These are phyloP conservation scores for Bombus difficillimus DNA, from an alignment of 1,140 invertebrate species.

Conservation along the genomic window DNA sequence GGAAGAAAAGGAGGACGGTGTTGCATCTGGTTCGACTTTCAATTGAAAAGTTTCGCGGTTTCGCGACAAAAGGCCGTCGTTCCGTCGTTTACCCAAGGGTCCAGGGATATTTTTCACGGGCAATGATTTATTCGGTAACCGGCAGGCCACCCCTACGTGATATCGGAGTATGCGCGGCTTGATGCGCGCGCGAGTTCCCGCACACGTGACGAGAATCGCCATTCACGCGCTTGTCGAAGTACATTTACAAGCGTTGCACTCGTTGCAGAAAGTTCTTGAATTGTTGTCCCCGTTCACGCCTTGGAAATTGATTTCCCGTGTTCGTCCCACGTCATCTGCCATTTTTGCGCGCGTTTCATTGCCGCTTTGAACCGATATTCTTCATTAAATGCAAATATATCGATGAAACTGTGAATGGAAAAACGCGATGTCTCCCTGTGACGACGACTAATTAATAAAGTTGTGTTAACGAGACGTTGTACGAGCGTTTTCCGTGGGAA, in stretches of 20 bases:
- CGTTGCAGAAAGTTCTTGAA: slow-evolving; percentile 36
- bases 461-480: neutral
- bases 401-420: neutral
- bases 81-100: neutral
- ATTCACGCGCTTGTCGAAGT: slow-evolving; percentile 37
- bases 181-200: neutral
- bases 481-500: too few relatives aligned
- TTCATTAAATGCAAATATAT: slow-evolving; percentile 32
- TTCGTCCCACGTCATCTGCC: neutral
- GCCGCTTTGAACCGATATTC: neutral
- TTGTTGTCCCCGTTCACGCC: slow-evolving; percentile 3
- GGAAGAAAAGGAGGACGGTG: neutral
- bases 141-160: slow-evolving; percentile 4
- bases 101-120: slow-evolving; percentile 44
- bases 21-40: neutral
- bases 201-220: slow-evolving; percentile 42
- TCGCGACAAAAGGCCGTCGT: neutral
- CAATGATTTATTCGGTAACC: slow-evolving; percentile 58
- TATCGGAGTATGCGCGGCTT: neutral
- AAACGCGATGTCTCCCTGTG: neutral
- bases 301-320: slow-evolving; percentile 46
- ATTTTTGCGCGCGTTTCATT: slow-evolving; percentile 34
- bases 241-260: slow-evolving; percentile 49
- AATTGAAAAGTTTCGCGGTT: neutral
- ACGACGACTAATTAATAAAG: neutral